These are phyloP conservation scores for Periparus ater DNA, from an alignment of 2,797 vertebrate species.

Conservation along the genomic window DNA sequence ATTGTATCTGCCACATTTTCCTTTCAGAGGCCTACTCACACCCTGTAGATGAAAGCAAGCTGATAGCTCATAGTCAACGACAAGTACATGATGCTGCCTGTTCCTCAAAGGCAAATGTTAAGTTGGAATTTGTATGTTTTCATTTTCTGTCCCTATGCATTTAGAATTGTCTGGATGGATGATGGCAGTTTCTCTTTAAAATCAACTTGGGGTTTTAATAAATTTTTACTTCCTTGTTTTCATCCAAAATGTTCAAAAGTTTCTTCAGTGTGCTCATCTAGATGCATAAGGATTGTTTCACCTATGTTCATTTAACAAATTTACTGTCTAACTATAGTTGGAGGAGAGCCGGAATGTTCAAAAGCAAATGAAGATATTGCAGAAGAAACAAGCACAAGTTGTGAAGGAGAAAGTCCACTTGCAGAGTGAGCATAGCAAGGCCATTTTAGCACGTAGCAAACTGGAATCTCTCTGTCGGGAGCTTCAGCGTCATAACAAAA, in stretches of 20 bases:
- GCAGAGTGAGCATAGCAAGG: constrained; percentile 97
- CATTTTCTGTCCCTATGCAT: not conserved
- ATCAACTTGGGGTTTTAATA: not conserved
- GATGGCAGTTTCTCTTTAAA: not conserved
- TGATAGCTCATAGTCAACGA: not conserved
- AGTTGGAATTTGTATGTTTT: not conserved
- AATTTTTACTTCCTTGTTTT: not conserved
- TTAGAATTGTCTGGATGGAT: not conserved
- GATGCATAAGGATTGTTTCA: not conserved
- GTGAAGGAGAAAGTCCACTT: constrained; percentile 96
- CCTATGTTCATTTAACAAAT: not conserved
- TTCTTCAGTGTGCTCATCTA: not conserved
- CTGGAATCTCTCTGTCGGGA: constrained; percentile 97
- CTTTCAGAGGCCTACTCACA: not conserved
- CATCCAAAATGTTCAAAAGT: not conserved
- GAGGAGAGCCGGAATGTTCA: constrained; percentile 96
- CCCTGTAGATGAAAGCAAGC: not conserved
- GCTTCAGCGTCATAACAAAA: constrained; percentile 98
- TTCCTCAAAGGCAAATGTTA: not conserved
- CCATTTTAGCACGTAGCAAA: constrained; percentile 96
- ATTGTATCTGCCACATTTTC: not conserved
- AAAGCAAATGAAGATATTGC: constrained; percentile 93
- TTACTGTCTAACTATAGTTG: constrained; percentile 78
- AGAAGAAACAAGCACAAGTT: constrained; percentile 97
- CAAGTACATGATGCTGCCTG: not conserved